Percentiles rank a stretch among this genome's conserved stretches.
phyloP scores from a whole-genome alignment of 2,888 invertebrate species.

The Philaethria dido region DNA sequence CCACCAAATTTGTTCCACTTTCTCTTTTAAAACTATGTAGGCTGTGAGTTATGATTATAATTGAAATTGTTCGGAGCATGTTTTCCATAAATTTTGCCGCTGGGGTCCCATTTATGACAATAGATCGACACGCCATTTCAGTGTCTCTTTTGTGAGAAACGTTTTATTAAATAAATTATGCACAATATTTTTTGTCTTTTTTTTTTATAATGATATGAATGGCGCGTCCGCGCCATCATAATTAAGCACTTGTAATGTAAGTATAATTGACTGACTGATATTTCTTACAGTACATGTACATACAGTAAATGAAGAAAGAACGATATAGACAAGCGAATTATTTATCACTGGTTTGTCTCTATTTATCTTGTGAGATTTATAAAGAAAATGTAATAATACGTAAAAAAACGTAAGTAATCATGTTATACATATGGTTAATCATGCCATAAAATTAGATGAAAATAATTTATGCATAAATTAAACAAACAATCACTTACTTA shows the following conservation, averaged over 20 bases:
- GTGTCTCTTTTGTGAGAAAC: conserved; percentile 24
- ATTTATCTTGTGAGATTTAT: not conserved
- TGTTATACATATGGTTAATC: no score
- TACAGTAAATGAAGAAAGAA: no score
- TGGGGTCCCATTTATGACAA: conserved; percentile 25
- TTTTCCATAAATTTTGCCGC: conserved; percentile 17
- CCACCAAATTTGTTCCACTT: not conserved
- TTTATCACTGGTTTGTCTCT: not conserved
- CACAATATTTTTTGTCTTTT: not conserved
- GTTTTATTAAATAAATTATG: conserved; percentile 5
- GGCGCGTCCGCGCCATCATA: no score
- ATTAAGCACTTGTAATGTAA: no score
- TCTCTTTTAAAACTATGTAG: not conserved
- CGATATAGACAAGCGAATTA: not conserved
- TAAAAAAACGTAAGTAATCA: no score
- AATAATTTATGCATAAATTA: no score
- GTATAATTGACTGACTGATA: no score
- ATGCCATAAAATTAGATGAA: no score
- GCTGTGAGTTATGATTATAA: not conserved
- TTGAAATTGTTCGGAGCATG: conserved; percentile 17
- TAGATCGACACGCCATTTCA: conserved; percentile 34
- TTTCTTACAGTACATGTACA: no score
- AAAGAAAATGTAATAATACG: not conserved
- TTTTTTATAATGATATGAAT: not conserved
- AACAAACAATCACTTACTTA: no score